These are phyloP conservation scores for Thecocarcelia acutangulata DNA, from an alignment of 2,888 invertebrate genomes.

Conservation along the genomic window DNA sequence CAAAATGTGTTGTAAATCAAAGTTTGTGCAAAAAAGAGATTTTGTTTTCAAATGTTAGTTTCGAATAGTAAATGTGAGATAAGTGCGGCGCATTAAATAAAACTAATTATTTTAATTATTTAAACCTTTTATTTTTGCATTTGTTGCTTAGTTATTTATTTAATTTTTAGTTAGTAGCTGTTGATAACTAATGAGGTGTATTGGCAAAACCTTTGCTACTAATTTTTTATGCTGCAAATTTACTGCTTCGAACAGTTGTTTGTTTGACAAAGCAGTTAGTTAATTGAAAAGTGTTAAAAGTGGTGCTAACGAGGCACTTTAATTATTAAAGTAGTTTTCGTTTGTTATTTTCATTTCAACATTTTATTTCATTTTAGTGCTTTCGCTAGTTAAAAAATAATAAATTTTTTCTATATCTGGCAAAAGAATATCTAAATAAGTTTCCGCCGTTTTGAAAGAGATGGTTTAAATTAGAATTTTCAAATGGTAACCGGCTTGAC, in stretches of 20 bases:
- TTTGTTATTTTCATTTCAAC: too few relatives aligned
- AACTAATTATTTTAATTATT: constrained; percentile 70
- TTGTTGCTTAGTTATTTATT: constrained; percentile 47
- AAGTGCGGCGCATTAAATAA: constrained; percentile 70
- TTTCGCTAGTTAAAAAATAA: too few relatives aligned
- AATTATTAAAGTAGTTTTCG: constrained; percentile 5
- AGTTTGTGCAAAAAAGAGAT: background rate
- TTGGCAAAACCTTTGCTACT: background rate
- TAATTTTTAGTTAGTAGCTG: constrained; percentile 43
- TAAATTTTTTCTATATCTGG: too few relatives aligned
- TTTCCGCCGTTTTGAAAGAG: too few relatives aligned
- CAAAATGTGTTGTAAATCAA: background rate
- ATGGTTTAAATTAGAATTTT: too few relatives aligned
- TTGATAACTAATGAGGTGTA: constrained; percentile 56
- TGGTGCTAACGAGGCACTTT: constrained; percentile 11
- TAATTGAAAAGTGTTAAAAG: background rate
- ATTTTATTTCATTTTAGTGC: too few relatives aligned
- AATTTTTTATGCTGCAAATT: constrained; percentile 35
- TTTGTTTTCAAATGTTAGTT: constrained; percentile 2
- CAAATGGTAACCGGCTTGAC: too few relatives aligned
- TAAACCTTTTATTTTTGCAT: constrained; percentile 45
- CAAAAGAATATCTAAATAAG: too few relatives aligned
- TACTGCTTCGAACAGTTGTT: background rate
- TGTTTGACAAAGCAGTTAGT: too few relatives aligned
- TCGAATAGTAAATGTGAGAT: constrained; percentile 56